Conservation (phyloP, 2,113 vertebrate genomes). For the Eulemur rufifrons region DNA sequence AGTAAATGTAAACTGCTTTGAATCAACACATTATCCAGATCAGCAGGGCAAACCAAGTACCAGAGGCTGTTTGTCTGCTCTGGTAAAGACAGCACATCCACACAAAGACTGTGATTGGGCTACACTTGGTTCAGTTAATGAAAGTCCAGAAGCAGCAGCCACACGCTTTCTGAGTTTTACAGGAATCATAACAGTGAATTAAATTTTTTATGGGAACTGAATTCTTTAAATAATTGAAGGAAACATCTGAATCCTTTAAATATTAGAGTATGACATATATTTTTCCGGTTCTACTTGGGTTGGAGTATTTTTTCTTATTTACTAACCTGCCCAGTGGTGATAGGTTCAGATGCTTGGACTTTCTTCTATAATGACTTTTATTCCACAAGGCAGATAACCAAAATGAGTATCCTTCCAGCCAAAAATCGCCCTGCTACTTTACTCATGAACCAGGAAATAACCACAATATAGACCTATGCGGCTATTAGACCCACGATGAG, state of each 20-base stretch:
- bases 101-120: not conserved
- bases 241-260: not conserved
- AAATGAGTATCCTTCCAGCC: not conserved
- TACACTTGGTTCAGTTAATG: not conserved
- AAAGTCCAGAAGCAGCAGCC: not conserved
- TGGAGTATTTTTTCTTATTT: not conserved
- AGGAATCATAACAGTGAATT: not conserved
- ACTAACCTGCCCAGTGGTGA: not conserved
- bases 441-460: not conserved
- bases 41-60: not conserved
- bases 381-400: not conserved
- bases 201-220: not conserved
- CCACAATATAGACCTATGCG: not conserved
- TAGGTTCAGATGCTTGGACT: not conserved
- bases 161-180: not conserved
- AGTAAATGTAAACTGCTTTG: not conserved
- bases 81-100: not conserved
- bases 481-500: not conserved
- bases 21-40: not conserved
- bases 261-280: not conserved
- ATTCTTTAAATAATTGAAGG: not conserved
- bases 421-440: not conserved
- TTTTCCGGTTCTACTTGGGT: not conserved
- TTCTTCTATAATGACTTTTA: not conserved
- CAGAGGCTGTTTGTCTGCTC: not conserved